A percentile compares a stretch with the other conserved stretches of the same genome.
These are phyloP conservation scores for Agrenia bidenticulata DNA, from an alignment of 2,888 invertebrate species.

Conservation along the genomic window DNA sequence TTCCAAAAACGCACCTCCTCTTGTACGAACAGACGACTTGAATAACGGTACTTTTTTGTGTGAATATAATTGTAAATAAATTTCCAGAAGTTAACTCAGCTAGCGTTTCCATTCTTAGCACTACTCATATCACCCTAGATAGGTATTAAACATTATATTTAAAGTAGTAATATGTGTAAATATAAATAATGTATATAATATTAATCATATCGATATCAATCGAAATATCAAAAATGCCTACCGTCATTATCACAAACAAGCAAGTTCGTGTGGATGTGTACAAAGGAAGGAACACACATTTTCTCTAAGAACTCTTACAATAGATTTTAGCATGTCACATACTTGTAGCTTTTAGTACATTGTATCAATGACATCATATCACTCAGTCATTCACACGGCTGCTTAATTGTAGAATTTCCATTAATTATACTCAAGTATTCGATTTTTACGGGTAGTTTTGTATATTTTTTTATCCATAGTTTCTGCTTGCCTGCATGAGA, in stretches of 20 bases:
- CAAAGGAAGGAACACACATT: constrained; percentile 8
- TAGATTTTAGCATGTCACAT: constrained; percentile 1
- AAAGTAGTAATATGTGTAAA: no score
- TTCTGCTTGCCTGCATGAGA: constrained; percentile 8
- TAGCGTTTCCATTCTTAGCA: background rate
- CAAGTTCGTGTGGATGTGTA: constrained; percentile 10
- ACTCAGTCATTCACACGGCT: background rate
- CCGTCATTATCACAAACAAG: constrained; percentile 17
- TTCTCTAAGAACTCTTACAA: background rate
- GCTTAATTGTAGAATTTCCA: background rate
- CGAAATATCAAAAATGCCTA: constrained; percentile 11
- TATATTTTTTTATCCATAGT: background rate
- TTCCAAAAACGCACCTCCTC: constrained; percentile 1
- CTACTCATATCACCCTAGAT: background rate
- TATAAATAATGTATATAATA: background rate
- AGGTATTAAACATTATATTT: constrained; percentile 1
- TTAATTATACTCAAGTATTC: no score
- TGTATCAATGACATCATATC: constrained; percentile 3
- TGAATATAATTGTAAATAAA: background rate
- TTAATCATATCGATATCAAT: no score
- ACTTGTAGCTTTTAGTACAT: constrained; percentile 1
- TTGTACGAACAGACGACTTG: constrained; percentile 16
- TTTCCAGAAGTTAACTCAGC: background rate
- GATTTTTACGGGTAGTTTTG: no score
- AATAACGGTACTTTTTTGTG: background rate